phyloP scores from a whole-genome alignment of 2,888 invertebrate genomes.

The Microctonus brassicae region DNA sequence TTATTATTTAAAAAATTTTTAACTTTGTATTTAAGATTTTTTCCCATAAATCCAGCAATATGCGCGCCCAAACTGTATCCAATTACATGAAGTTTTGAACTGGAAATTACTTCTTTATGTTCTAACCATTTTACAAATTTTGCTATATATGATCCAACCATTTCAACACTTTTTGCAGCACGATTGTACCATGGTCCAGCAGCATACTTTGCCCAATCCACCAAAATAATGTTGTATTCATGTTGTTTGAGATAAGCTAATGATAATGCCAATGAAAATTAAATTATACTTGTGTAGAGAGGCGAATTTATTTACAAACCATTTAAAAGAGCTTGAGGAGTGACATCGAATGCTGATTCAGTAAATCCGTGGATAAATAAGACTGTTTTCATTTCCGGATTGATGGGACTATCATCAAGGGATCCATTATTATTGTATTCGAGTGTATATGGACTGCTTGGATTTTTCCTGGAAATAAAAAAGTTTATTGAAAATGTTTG shows the following conservation, averaged over 20 bases:
- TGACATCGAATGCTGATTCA: background rate
- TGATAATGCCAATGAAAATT: background rate
- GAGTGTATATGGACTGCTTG: background rate
- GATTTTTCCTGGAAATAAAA: background rate
- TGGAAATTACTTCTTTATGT: background rate
- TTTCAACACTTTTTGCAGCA: background rate
- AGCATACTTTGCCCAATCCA: background rate
- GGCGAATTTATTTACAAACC: background rate
- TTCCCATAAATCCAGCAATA: constrained; percentile 71
- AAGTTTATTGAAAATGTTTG: background rate
- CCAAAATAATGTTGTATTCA: background rate
- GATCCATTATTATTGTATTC: background rate
- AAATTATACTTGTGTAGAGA: background rate
- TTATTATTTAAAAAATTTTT: background rate
- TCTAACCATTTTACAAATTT: background rate
- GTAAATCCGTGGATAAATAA: background rate
- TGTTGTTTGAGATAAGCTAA: background rate
- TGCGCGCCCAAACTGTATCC: constrained; percentile 78
- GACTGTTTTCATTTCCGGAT: background rate
- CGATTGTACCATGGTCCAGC: background rate
- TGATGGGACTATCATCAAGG: background rate
- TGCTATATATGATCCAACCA: background rate
- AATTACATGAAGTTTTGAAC: constrained; percentile 70
- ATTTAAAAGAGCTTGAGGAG: background rate
- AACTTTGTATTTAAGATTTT: no score